These are phyloP conservation scores for Idaea aversata DNA, from an alignment of 2,888 invertebrate genomes.

Conservation along the genomic window DNA sequence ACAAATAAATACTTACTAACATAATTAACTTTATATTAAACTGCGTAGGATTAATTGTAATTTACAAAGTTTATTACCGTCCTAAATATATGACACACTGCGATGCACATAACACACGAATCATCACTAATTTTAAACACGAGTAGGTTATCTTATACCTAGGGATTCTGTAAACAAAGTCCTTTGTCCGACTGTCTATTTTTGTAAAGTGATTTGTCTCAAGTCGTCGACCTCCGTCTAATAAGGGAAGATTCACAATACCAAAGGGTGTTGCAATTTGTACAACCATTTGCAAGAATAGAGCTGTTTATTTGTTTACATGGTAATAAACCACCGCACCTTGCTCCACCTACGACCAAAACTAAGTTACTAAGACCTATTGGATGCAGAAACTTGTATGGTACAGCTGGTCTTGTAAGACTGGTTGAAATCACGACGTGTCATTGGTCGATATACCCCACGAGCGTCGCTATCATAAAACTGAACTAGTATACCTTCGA, in stretches of 20 bases:
- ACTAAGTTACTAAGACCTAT: conserved; percentile 45
- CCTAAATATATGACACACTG: not conserved
- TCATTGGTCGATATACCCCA: not conserved
- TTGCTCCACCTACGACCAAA: conserved; percentile 41
- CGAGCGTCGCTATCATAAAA: conserved; percentile 55
- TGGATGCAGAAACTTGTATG: conserved; percentile 23
- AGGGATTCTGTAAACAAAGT: conserved; percentile 24
- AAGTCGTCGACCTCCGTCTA: conserved; percentile 48
- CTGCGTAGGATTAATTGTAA: too few species aligned
- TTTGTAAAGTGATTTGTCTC: conserved; percentile 28
- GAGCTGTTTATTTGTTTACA: conserved; percentile 62
- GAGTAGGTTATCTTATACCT: not conserved
- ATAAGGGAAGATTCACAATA: conserved; percentile 59
- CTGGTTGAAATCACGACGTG: conserved; percentile 36
- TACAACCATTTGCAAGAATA: conserved; percentile 64
- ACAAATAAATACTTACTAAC: too few species aligned
- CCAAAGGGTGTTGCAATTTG: conserved; percentile 66
- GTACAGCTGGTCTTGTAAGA: conserved; percentile 33
- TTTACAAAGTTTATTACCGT: not conserved
- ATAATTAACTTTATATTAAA: too few species aligned
- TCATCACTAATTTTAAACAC: conserved; percentile 5
- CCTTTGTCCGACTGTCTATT: conserved; percentile 35
- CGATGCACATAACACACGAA: not conserved
- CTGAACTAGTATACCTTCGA: conserved; percentile 54
- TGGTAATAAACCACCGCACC: conserved; percentile 71